phyloP scores from a whole-genome alignment of 2,113 vertebrate genomes.

The Nyctibius bracteatus region DNA sequence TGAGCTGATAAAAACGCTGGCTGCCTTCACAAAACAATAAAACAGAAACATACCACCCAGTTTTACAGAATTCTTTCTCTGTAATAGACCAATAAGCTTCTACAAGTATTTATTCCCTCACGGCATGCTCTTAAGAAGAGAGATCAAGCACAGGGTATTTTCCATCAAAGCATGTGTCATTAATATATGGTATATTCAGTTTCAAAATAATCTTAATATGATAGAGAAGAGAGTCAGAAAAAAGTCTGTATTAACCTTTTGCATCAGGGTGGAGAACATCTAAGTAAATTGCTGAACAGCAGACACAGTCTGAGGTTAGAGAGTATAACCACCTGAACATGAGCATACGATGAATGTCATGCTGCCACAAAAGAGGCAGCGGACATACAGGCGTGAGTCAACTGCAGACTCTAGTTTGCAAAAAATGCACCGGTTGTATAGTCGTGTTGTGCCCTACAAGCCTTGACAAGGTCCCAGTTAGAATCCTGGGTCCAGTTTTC shows the following conservation, averaged over 20 bases:
- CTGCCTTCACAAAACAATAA: neutral
- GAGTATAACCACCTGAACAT: rapidly evolving
- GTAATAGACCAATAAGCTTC: neutral
- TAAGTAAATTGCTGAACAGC: rapidly evolving
- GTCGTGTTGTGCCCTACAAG: neutral
- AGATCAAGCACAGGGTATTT: neutral
- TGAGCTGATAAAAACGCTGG: neutral
- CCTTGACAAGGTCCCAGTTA: neutral
- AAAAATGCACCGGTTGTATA: neutral
- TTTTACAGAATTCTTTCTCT: neutral
- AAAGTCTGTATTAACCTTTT: neutral
- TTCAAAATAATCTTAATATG: neutral
- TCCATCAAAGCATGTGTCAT: neutral
- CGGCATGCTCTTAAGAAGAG: neutral
- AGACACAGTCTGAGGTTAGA: rapidly evolving
- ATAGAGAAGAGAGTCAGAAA: neutral
- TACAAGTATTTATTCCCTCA: neutral
- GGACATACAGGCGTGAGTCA: neutral
- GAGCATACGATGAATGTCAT: neutral
- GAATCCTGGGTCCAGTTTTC: neutral
- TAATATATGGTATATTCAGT: neutral
- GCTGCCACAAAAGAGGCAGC: neutral
- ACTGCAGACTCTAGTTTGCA: neutral
- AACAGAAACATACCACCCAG: neutral
- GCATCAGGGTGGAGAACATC: neutral